phyloP scores from a whole-genome alignment of 2,797 vertebrate species.

The Percopsis omiscomaycus region DNA sequence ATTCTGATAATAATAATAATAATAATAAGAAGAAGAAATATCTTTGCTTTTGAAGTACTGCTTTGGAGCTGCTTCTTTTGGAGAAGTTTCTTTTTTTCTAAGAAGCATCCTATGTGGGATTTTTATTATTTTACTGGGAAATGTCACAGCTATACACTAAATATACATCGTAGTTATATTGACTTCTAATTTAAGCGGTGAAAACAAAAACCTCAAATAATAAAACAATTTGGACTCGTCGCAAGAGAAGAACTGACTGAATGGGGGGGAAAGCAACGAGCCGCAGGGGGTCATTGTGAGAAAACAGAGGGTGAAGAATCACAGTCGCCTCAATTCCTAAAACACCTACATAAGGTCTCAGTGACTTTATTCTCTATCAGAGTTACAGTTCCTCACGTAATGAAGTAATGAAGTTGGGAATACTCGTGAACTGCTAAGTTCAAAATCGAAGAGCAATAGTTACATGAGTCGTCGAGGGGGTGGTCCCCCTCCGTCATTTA shows the following conservation, averaged over 20 bases:
- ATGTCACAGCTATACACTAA: neutral
- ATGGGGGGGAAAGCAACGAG: slow-evolving; percentile 67
- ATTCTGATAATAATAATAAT: neutral
- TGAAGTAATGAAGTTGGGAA: slow-evolving; percentile 24
- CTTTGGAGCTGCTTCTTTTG: neutral
- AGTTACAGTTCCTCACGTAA: neutral
- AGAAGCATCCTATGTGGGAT: too few relatives aligned
- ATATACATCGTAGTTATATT: neutral
- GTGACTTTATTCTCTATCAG: neutral
- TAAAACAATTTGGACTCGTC: slow-evolving; percentile 56
- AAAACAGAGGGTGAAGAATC: slow-evolving; percentile 60
- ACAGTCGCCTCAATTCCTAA: slow-evolving; percentile 11
- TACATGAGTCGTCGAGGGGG: slow-evolving; percentile 50
- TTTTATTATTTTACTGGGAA: neutral
- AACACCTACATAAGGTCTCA: neutral
- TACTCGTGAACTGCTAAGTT: slow-evolving; percentile 51
- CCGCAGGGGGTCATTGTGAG: slow-evolving; percentile 71
- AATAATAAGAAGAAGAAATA: neutral
- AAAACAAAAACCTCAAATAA: slow-evolving; percentile 10
- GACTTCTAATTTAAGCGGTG: too few relatives aligned
- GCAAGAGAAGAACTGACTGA: slow-evolving; percentile 64
- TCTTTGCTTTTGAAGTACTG: neutral
- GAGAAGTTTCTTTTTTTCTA: too few relatives aligned
- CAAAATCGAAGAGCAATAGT: slow-evolving; percentile 55
- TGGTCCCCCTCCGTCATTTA: slow-evolving; percentile 44